Base-by-base conservation (phyloP, 2,888 invertebrate species). In the Dolichopus griseipennis region DNA sequence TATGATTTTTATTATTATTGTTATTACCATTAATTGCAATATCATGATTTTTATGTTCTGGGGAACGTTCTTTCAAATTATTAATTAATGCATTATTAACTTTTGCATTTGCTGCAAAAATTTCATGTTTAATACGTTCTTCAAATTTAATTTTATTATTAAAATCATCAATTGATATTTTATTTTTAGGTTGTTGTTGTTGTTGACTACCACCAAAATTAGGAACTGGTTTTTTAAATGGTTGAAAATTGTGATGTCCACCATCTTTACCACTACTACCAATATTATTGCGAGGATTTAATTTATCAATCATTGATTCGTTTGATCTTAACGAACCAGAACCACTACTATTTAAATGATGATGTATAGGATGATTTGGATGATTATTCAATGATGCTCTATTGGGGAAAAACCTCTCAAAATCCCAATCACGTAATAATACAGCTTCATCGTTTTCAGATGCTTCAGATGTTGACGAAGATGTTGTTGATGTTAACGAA, bases 351-450 rank as follows among this genome's bases (percentile, higher is more conserved):
- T 71, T 79, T 61, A 75, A 75, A 70, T 71, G 20, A 63, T 63
- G 22, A 61, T 61, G 27, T 27, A 27, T 27, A 4, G 27, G 75
- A 70, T 71, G 61, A 63, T 63, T 12, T 12, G 20, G 68, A 27
- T 63, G 63, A 61, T 61, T 67, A 79, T 81, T 72, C 73, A 76
- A 70, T 80, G 83, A 70, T 79, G 81, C 67, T 79, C 81, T 74
- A 78, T 79, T 68, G 18, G 89, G 90, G 82, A 93, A 92, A 84
- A 93, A 92, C 78, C 90, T 87, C 73, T 91, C 90, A 81, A 93
- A 90, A 83, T 93, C 90, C 93, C 92, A 93, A 77, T 93, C 92
- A 82, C 91, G 90, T 74, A 93, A 84, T 72, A 93, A 85, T 68
- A 89, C 88, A 71, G 90, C 90, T 79, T 92, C 92, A 78, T 91